Percentiles rank a stretch among this genome's conserved stretches.
phyloP scores from a whole-genome alignment of 2,888 invertebrate genomes.

The Calliopum simillimum region DNA sequence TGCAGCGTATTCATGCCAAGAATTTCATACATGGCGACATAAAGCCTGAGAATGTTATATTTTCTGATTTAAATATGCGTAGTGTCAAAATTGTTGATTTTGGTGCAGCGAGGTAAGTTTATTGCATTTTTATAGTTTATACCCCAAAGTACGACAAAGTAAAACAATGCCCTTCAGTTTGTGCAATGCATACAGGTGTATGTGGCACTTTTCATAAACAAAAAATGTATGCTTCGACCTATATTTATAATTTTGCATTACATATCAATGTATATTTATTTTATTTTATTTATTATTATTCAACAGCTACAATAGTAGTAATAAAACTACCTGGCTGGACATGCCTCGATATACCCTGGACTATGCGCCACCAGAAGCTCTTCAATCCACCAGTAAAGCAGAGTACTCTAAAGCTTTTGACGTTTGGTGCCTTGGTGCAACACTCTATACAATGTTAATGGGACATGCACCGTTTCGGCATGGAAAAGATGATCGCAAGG shows the following conservation, averaged over 20 bases:
- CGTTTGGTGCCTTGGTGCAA: slow-evolving; percentile 95
- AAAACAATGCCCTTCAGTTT: too few species aligned
- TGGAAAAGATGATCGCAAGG: slow-evolving; percentile 48
- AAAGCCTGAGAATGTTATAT: slow-evolving; percentile 84
- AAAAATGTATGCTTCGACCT: too few species aligned
- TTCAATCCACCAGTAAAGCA: slow-evolving; percentile 67
- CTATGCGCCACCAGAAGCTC: slow-evolving; percentile 96
- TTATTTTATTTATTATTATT: slow-evolving; percentile 37
- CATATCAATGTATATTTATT: slow-evolving; percentile 62
- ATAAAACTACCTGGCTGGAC: slow-evolving; percentile 56
- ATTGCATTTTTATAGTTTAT: neutral
- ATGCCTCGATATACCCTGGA: slow-evolving; percentile 88
- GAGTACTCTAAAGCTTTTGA: slow-evolving; percentile 92
- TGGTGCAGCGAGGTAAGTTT: slow-evolving; percentile 82
- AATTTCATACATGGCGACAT: slow-evolving; percentile 93
- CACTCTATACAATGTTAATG: slow-evolving; percentile 79
- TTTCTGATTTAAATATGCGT: slow-evolving; percentile 68
- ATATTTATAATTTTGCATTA: too few species aligned
- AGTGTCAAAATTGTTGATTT: slow-evolving; percentile 93
- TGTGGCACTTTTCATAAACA: too few species aligned
- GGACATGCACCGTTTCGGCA: slow-evolving; percentile 85
- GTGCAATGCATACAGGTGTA: too few species aligned
- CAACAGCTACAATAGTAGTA: slow-evolving; percentile 51
- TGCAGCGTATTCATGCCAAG: slow-evolving; percentile 85
- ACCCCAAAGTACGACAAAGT: too few species aligned